Evolutionary conservation across 1,140 invertebrate genomes (phyloP), one percentile per base, ranked within the genome.

Genomic region (Heliconius eleuchia): DNA sequence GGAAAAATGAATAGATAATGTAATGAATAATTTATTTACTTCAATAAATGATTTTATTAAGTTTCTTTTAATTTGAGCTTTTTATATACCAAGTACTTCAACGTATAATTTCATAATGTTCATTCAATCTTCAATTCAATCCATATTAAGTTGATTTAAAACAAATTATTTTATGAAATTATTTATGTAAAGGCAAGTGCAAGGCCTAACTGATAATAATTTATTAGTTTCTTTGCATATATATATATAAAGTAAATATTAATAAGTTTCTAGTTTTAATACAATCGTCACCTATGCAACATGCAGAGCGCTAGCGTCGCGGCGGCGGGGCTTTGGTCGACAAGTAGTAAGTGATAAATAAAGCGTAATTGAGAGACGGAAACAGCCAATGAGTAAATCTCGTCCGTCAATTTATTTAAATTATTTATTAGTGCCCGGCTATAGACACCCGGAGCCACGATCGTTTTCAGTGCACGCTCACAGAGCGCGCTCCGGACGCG

Each of bases 361-460:
- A 94, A 90, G 85, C 85, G 89, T 94, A 93, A 94, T 94, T 92
- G 92, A 94, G 91, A 89, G 88, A 92, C 92, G 92, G 92, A 94
- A 93, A 91, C 92, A 89, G 88, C 88, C 92, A 94, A 94, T 94
- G 92, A 94, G 92, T 94, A 94, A 94, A 94, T 94, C 92, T 94
- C 92, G 92, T 93, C 92, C 92, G 92, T 94, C 92, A 94, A 94
- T 94, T 94, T 94, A 91, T 94, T 94, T 92, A 94, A 94, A 94
- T 94, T 92, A 94, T 94, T 94, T 94, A 94, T 94, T 94, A 94
- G 92, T 93, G 91, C 86, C 85, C 88, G 85, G 90, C 90, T 91
- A 93, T 93, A 94, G 92, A 94, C 92, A 93, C 91, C 91, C 91
- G 89, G 80, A 82, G 74, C 84, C 89, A 87, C 84, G 91, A 92